These are phyloP conservation scores for Jacana jacana DNA, from an alignment of 2,113 vertebrate species.

Conservation along the genomic window DNA sequence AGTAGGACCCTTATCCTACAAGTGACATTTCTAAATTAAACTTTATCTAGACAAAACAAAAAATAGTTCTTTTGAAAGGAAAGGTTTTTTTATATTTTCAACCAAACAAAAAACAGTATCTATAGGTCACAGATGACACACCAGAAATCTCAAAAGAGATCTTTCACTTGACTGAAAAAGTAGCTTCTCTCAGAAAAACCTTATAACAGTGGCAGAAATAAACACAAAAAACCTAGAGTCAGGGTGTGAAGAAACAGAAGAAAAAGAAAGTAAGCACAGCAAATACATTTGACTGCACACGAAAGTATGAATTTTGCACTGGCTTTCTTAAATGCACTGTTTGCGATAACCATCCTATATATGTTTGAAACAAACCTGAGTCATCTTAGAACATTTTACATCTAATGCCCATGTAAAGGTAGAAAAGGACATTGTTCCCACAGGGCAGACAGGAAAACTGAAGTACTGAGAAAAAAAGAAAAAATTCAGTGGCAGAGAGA, in stretches of 20 bases:
- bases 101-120: neutral
- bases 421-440: neutral
- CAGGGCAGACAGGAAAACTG: neutral
- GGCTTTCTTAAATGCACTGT: neutral
- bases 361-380: neutral
- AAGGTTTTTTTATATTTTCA: slow-evolving; percentile 37
- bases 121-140: slow-evolving; percentile 32
- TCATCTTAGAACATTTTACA: neutral
- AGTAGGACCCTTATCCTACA: neutral
- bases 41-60: neutral
- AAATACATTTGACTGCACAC: neutral
- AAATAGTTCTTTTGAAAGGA: neutral
- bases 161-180: slow-evolving; percentile 30
- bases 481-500: neutral
- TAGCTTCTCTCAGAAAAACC: slow-evolving; percentile 7
- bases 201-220: slow-evolving; percentile 19
- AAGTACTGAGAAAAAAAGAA: neutral
- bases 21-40: slow-evolving; percentile 18
- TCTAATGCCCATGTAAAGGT: neutral
- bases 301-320: neutral
- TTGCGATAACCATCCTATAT: neutral
- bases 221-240: neutral
- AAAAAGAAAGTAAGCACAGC: slow-evolving; percentile 16
- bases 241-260: neutral
- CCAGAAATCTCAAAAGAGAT: slow-evolving; percentile 52